Percentiles rank a stretch among this genome's conserved stretches.
These are phyloP conservation scores for Pipistrellus pygmaeus DNA, from an alignment of 2,797 vertebrate genomes.

Conservation along the genomic window DNA sequence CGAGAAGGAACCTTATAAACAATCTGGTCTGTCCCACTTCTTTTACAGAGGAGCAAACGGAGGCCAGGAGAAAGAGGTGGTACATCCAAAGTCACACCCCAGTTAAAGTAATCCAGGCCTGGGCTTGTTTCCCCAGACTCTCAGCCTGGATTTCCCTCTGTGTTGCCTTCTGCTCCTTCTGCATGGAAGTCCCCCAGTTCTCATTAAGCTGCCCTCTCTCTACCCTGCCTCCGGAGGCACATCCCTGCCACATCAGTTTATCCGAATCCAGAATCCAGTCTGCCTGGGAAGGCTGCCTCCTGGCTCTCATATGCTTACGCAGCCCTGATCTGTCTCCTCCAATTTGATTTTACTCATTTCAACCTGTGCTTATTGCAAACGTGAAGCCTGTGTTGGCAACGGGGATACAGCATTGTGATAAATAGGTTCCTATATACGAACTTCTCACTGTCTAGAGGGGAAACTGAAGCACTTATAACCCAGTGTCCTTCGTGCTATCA, in stretches of 20 bases:
- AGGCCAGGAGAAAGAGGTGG: background rate
- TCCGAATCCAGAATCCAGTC: background rate
- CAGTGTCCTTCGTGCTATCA: background rate
- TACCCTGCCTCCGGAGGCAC: rapidly evolving
- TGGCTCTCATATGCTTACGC: background rate
- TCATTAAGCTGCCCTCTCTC: background rate
- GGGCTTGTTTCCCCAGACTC: background rate
- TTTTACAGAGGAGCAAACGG: background rate
- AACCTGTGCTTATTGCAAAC: background rate
- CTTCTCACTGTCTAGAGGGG: background rate
- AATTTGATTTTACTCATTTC: background rate
- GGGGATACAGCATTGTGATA: rapidly evolving
- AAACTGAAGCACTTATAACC: background rate
- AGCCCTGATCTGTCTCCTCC: background rate
- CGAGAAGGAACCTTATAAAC: background rate
- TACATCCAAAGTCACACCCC: background rate
- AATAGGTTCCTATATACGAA: rapidly evolving
- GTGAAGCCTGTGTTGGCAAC: background rate
- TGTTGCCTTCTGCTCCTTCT: background rate
- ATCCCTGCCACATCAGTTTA: background rate
- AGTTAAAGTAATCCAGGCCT: background rate
- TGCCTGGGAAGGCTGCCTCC: background rate
- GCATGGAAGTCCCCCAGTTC: background rate
- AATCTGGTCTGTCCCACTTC: background rate
- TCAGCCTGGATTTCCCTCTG: background rate